Evolutionary conservation across 2,113 vertebrate species (phyloP).

Genomic region (Ariopsis seemanni): DNA sequence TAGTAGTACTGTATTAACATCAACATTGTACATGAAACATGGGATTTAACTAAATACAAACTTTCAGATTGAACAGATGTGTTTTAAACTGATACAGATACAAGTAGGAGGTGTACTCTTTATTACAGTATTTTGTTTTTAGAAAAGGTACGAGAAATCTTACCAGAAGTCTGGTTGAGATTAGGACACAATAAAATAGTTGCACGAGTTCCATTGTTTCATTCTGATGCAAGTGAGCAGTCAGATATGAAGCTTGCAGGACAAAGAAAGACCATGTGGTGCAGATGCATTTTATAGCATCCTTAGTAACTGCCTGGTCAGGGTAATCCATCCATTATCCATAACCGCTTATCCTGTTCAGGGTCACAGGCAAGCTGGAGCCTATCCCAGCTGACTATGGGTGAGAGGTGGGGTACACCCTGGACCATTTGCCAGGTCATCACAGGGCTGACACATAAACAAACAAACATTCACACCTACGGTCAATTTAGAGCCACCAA

Average conservation of each 20-base stretch:
- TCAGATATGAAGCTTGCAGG: not conserved
- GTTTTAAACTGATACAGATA: not conserved
- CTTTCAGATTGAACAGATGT: not conserved
- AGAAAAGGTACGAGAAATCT: not conserved
- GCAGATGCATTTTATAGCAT: not conserved
- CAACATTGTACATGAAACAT: not conserved
- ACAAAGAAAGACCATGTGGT: not conserved
- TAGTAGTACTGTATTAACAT: not conserved
- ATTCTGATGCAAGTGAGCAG: not conserved
- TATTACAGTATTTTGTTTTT: too few relatives aligned
- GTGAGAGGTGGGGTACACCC: too few relatives aligned
- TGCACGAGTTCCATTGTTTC: not conserved
- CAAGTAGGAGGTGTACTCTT: not conserved
- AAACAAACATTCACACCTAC: too few relatives aligned
- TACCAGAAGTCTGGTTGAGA: not conserved
- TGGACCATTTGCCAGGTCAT: too few relatives aligned
- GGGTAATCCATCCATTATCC: not conserved
- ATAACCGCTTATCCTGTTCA: too few relatives aligned
- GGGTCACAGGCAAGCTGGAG: too few relatives aligned
- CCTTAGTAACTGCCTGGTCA: conserved; percentile 1
- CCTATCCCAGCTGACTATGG: too few relatives aligned
- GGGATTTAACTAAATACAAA: not conserved
- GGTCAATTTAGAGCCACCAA: too few relatives aligned
- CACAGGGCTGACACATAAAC: too few relatives aligned
- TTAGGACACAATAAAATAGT: not conserved